Base-by-base conservation (phyloP, 2,113 vertebrate genomes). In the Vulpes ferrilata region DNA sequence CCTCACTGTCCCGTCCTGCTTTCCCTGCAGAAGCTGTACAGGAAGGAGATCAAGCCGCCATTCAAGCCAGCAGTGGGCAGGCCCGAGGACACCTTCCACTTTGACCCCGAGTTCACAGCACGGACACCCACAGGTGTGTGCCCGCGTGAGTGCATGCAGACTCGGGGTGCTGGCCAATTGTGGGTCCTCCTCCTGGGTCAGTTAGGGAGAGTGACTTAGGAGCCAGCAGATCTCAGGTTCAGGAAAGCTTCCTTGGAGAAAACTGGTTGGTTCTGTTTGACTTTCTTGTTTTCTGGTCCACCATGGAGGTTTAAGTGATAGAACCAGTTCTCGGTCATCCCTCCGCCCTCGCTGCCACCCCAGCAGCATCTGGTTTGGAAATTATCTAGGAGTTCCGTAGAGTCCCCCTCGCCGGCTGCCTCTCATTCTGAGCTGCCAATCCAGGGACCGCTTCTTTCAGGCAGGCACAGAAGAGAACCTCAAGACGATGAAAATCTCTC, bases 51-150 rank as follows among this genome's bases (percentile, higher is more conserved):
- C 98, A 99, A 99, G 95, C 99, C 99, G 0, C 99, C 99, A 1
- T 99, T 99, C 98, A 99, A 99, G 98, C 99, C 99, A 0, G 99
- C 99, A 0, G 99, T 99, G 83, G 99, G 99, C 85, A 98, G 99
- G 96, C 99, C 99, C 19, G 99, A 99, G 94, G 99, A 99, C 98
- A 99, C 99, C 38, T 99, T 99, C 98, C 99, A 99, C 98, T 99
- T 99, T 93, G 99, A 99, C 95, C 99, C 99, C 0, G 99, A 99
- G 96, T 99, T 99, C 98, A 99, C 99, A 0, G 99, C 99, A 25
- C 99, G 99, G 96, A 99, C 99, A 7, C 99, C 99, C 73, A 99
- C 99, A 98, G 99, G 99, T 99, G 81, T 96, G 67, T 93, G 11
- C 7, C 0, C 1, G 22, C 1, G 92, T 23, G 4, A 62, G 25